Percentiles rank a stretch among this genome's conserved stretches.
Conservation (phyloP, 92 coral and sea anemone genomes). For the Hydrozoanthus gracilis region DNA sequence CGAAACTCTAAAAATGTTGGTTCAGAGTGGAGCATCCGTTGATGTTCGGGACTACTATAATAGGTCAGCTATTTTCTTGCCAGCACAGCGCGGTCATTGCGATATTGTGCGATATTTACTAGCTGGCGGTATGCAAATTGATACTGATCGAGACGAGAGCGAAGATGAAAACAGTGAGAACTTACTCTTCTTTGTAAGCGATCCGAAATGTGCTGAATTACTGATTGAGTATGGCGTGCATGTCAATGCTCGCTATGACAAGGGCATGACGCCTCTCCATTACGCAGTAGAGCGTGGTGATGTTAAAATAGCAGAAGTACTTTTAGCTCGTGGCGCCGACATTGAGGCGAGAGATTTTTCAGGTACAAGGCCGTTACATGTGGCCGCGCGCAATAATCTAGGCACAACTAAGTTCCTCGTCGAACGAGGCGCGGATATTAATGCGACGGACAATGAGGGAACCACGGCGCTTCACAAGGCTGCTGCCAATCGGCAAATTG, state of each 20-base stretch:
- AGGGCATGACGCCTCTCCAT: conserved; percentile 31
- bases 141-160: background rate
- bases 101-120: conserved; percentile 29
- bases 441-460: conserved; percentile 16
- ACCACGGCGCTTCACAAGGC: conserved; percentile 41
- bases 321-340: conserved; percentile 38
- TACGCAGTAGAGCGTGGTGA: conserved; percentile 48
- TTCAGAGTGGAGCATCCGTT: conserved; percentile 25
- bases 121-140: conserved; percentile 11
- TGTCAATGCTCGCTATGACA: conserved; percentile 38
- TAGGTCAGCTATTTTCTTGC: conserved; percentile 38
- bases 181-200: conserved; percentile 42
- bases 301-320: conserved; percentile 36
- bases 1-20: conserved; percentile 27
- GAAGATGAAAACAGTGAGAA: conserved; percentile 26
- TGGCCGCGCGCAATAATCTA: conserved; percentile 26
- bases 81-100: conserved; percentile 35
- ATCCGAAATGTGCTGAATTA: conserved; percentile 28
- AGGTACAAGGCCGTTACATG: conserved; percentile 40
- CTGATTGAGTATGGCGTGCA: conserved; percentile 28
- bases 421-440: conserved; percentile 38
- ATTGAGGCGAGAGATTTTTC: conserved; percentile 35
- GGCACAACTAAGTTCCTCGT: conserved; percentile 34
- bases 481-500: conserved; percentile 33
- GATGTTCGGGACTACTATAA: conserved; percentile 30